Conservation (phyloP, 2,888 invertebrate genomes). For the Dasypogon diadema region DNA sequence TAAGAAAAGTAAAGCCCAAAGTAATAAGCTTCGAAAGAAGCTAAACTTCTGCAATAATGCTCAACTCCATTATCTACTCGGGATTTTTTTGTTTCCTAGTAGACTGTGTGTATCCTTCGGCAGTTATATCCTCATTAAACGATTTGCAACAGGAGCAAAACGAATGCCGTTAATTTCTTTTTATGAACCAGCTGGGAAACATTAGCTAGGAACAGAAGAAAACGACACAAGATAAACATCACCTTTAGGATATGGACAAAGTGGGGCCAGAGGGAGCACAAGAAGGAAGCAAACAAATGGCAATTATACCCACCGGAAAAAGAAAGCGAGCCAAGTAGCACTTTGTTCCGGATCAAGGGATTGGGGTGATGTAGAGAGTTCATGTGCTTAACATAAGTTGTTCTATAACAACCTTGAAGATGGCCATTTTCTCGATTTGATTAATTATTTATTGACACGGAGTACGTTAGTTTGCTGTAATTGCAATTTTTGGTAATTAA, state of each 20-base stretch:
- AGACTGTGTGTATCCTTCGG: slow-evolving; percentile 56
- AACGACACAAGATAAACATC: slow-evolving; percentile 57
- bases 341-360: slow-evolving; percentile 39
- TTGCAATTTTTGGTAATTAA: not conserved
- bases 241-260: slow-evolving; percentile 25
- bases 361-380: slow-evolving; percentile 28
- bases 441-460: slow-evolving; percentile 46
- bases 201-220: slow-evolving; percentile 61
- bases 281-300: slow-evolving; percentile 54
- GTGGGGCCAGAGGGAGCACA: slow-evolving; percentile 2
- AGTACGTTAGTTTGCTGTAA: not conserved
- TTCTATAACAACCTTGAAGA: slow-evolving; percentile 40
- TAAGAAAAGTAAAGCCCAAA: slow-evolving; percentile 8
- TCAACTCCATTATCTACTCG: slow-evolving; percentile 48
- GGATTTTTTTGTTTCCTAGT: slow-evolving; percentile 54
- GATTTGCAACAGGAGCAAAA: slow-evolving; percentile 63
- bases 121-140: slow-evolving; percentile 68
- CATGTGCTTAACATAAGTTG: slow-evolving; percentile 48
- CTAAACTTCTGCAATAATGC: slow-evolving; percentile 59
- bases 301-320: slow-evolving; percentile 54
- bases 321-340: slow-evolving; percentile 44
- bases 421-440: slow-evolving; percentile 44
- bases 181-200: slow-evolving; percentile 70
- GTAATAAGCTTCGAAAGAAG: slow-evolving; percentile 12
- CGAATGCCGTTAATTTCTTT: slow-evolving; percentile 69